Conservation (phyloP, 2,888 invertebrate genomes). For the Tipula lateralis region DNA sequence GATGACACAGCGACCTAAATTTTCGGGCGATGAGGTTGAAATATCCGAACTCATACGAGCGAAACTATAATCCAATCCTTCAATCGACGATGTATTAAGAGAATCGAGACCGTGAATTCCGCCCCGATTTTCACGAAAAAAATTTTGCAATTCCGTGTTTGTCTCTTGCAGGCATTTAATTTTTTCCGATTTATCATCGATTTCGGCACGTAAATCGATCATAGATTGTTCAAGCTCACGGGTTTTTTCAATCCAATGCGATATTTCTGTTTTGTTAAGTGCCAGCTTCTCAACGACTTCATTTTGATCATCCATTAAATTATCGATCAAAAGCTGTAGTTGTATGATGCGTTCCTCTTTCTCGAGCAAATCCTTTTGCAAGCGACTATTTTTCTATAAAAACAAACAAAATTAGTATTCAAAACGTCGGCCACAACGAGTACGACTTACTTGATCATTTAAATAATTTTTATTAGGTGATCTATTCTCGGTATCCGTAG, state of each 20-base stretch:
- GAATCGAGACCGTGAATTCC: slow-evolving; percentile 36
- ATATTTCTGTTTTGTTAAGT: not conserved
- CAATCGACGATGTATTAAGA: slow-evolving; percentile 39
- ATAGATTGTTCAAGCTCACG: not conserved
- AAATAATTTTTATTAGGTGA: slow-evolving; percentile 36
- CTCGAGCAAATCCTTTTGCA: slow-evolving; percentile 41
- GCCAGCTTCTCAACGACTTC: slow-evolving; percentile 37
- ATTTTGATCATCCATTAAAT: slow-evolving; percentile 38
- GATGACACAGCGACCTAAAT: slow-evolving; percentile 44
- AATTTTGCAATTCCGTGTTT: slow-evolving; percentile 43
- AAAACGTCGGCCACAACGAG: too few species aligned
- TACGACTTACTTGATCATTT: slow-evolving; percentile 36
- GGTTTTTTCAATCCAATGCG: not conserved
- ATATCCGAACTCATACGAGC: slow-evolving; percentile 38
- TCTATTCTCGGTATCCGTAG: slow-evolving; percentile 36
- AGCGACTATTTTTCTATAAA: slow-evolving; percentile 41
- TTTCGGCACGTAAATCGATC: not conserved
- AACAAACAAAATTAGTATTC: slow-evolving; percentile 4
- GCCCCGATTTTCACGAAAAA: slow-evolving; percentile 42
- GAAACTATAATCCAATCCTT: slow-evolving; percentile 41
- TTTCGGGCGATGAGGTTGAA: slow-evolving; percentile 43
- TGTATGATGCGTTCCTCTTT: slow-evolving; percentile 41
- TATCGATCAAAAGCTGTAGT: slow-evolving; percentile 38
- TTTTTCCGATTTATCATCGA: slow-evolving; percentile 27
- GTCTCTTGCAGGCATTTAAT: slow-evolving; percentile 40